Base-by-base conservation (phyloP, 1,140 invertebrate genomes). In the Alviniconcha marisindica region DNA sequence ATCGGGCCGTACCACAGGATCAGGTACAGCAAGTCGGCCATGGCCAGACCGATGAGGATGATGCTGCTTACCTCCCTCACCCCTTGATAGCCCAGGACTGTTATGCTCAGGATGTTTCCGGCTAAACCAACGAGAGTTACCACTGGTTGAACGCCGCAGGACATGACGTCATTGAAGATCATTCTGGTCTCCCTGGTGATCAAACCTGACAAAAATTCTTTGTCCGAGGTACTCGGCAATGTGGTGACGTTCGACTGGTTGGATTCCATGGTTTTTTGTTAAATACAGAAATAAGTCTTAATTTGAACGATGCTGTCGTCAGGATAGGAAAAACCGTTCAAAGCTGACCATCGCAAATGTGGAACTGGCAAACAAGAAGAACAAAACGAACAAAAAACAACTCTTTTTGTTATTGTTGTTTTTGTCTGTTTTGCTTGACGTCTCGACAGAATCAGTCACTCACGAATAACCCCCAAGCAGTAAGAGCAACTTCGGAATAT, bases 101-200 rank as follows among this genome's bases (percentile, higher is more conserved):
- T 44, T 38, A 63, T 28, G n/a, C 78, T 81, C 24, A 81, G 21
- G 48, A 81, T 28, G 60, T 81, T 81, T 31, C 78, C 78, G 10
- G 38, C 44, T 33, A 71, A 38, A 21, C 78, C 78, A 21, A 81
- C 3, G 38, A 81, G n/a, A 7, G 40, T 40, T 15, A 81, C 36
- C 14, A 66, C 2, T 40, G 78, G 78, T 12, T 38, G 78, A 36
- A 81, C n/a, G 3, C 78, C 48, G 40, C 78, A 81, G 78, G 42
- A 81, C 66, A 81, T 42, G 48, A 81, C n/a, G 56, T 66, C 78
- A 31, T 81, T 40, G 40, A 81, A 48, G 28, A 69, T 24, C 40
- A 33, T 60, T 42, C 60, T 38, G 2, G 56, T 81, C 24, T 63
- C 54, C 24, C 36, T n/a, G 31, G 48, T 38, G n/a, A 81, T 44